These are phyloP conservation scores for Dendrocincla tyrannina DNA, from an alignment of 2,797 vertebrate genomes.

Conservation along the genomic window DNA sequence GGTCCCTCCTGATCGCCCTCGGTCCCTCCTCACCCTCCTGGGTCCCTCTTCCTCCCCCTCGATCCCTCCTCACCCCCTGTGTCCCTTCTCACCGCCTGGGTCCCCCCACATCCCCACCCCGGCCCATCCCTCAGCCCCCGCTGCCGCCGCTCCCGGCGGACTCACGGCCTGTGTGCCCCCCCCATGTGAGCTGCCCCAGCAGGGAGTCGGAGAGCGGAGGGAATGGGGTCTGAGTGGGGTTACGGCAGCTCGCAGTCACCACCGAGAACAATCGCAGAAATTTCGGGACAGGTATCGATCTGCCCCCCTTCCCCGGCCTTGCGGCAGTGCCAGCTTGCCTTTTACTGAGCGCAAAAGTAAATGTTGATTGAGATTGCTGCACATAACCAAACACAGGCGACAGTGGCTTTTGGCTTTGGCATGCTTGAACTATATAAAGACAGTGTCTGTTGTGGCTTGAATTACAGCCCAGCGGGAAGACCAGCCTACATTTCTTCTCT, in stretches of 20 bases:
- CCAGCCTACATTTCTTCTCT: background rate
- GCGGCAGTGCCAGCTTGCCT: constrained; percentile 1
- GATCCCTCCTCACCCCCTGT: too few species aligned
- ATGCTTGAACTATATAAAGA: constrained; percentile 19
- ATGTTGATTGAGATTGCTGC: constrained; percentile 61
- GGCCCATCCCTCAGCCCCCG: too few species aligned
- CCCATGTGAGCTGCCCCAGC: background rate
- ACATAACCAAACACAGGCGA: background rate
- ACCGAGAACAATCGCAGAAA: background rate
- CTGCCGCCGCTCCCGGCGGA: background rate
- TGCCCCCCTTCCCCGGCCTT: constrained; percentile 2
- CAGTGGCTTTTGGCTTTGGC: background rate
- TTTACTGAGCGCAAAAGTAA: constrained; percentile 32
- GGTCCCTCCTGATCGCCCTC: background rate
- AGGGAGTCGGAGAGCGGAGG: background rate
- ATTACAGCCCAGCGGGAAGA: background rate
- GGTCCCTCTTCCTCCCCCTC: too few species aligned
- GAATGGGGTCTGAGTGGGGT: background rate
- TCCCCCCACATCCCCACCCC: too few species aligned
- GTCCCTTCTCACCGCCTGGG: too few species aligned
- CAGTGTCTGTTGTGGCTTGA: background rate
- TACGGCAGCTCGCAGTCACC: background rate
- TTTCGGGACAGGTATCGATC: constrained; percentile 25
- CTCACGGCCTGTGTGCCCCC: background rate
- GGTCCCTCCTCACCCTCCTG: too few species aligned